Conservation (phyloP, 2,113 vertebrate genomes). For the Neodontobutis hainanensis region DNA sequence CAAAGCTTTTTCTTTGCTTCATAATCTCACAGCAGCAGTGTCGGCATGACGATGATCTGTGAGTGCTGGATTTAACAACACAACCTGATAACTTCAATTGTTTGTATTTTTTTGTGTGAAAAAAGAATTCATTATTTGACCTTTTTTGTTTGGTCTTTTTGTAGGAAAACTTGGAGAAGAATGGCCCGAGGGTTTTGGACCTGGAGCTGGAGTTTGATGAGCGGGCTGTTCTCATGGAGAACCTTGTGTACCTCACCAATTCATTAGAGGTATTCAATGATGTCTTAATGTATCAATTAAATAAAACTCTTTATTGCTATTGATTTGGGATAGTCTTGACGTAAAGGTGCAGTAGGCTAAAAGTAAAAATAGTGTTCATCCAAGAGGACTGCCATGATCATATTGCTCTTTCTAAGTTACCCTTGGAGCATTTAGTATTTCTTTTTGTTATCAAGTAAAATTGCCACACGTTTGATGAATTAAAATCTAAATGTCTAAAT, state of each 20-base stretch:
- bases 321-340: too few relatives aligned
- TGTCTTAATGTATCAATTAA: too few relatives aligned
- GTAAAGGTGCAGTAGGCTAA: too few relatives aligned
- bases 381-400: too few relatives aligned
- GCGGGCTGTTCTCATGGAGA: slow-evolving; percentile 89
- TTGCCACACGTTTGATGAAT: too few relatives aligned
- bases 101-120: not conserved
- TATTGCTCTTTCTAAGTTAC: too few relatives aligned
- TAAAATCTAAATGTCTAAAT: too few relatives aligned
- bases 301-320: too few relatives aligned
- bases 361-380: too few relatives aligned
- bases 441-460: too few relatives aligned
- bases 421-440: too few relatives aligned
- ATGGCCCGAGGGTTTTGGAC: slow-evolving; percentile 88
- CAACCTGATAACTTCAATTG: not conserved
- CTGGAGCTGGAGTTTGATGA: slow-evolving; percentile 96
- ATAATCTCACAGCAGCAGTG: slow-evolving; percentile 12
- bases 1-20: slow-evolving; percentile 3
- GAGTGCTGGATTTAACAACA: not conserved
- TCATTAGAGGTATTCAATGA: slow-evolving; percentile 86
- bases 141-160: slow-evolving; percentile 9
- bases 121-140: not conserved
- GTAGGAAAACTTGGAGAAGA: slow-evolving; percentile 95
- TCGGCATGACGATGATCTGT: slow-evolving; percentile 23
- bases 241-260: slow-evolving; percentile 94